These are phyloP conservation scores for Panagrolaimus sp. DNA, from an alignment of 1,140 invertebrate species.

Conservation along the genomic window DNA sequence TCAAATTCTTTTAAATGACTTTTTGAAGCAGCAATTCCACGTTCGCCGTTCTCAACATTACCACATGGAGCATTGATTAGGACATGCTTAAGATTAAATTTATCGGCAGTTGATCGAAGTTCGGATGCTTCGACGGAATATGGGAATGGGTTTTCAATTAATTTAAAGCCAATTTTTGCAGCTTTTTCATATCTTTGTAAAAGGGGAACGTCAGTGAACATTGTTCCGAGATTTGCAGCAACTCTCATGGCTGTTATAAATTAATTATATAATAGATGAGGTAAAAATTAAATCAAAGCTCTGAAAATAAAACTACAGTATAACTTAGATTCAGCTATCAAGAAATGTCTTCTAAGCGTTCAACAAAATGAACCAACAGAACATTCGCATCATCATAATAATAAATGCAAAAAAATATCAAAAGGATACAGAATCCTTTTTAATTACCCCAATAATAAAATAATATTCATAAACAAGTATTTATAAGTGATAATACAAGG, in stretches of 20 bases:
- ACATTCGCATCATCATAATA: background rate
- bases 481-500: no score
- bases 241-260: slow-evolving; percentile 13
- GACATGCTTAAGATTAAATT: slow-evolving; percentile 16
- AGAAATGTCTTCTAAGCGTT: no score
- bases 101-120: slow-evolving; percentile 8
- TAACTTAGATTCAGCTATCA: no score
- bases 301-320: background rate
- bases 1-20: background rate
- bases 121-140: slow-evolving; percentile 17
- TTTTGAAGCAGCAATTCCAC: background rate
- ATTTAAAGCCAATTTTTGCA: slow-evolving; percentile 20
- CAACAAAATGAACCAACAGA: background rate
- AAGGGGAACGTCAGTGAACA: slow-evolving; percentile 23
- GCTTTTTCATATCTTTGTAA: slow-evolving; percentile 19
- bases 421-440: no score
- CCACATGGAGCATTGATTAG: slow-evolving; percentile 19
- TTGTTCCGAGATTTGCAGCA: slow-evolving; percentile 20
- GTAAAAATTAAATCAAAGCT: background rate
- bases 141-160: slow-evolving; percentile 19
- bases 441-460: no score
- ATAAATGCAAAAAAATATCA: background rate
- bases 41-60: background rate
- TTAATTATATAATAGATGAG: background rate
- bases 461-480: background rate